A percentile compares a stretch with the other conserved stretches of the same genome.
Evolutionary conservation across 2,113 vertebrate genomes (phyloP).

Genomic region (Campylomormyrus tamandua): DNA sequence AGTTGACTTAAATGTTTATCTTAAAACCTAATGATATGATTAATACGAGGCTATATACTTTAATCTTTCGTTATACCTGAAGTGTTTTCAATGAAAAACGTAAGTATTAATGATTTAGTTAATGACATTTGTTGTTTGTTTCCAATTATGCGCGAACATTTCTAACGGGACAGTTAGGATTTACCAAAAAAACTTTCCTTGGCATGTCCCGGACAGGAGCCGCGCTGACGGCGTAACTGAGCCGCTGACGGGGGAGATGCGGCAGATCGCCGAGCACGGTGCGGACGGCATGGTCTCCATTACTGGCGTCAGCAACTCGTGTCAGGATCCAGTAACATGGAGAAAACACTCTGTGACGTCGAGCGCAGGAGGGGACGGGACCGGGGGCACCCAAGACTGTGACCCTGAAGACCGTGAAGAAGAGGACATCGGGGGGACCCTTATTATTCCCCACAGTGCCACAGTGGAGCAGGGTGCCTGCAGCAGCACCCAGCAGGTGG

Average conservation of each 20-base stretch:
- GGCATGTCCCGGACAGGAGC: neutral
- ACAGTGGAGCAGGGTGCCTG: neutral
- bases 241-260: neutral
- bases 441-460: neutral
- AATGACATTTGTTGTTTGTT: neutral
- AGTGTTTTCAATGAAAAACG: neutral
- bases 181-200: neutral
- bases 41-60: neutral
- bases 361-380: neutral
- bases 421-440: neutral
- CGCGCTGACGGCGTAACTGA: neutral
- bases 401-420: neutral
- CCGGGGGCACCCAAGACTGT: neutral
- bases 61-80: neutral
- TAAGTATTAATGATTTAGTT: neutral
- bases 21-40: neutral
- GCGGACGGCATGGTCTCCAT: neutral
- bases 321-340: neutral
- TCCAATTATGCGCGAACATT: neutral
- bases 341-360: neutral
- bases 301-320: neutral
- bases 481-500: constrained; percentile 27
- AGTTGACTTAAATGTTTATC: neutral
- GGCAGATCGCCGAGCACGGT: neutral
- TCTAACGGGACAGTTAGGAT: neutral